Evolutionary conservation across 2,888 invertebrate genomes (phyloP), one percentile per base, ranked within the genome.

Genomic region (Zelleria hepariella): DNA sequence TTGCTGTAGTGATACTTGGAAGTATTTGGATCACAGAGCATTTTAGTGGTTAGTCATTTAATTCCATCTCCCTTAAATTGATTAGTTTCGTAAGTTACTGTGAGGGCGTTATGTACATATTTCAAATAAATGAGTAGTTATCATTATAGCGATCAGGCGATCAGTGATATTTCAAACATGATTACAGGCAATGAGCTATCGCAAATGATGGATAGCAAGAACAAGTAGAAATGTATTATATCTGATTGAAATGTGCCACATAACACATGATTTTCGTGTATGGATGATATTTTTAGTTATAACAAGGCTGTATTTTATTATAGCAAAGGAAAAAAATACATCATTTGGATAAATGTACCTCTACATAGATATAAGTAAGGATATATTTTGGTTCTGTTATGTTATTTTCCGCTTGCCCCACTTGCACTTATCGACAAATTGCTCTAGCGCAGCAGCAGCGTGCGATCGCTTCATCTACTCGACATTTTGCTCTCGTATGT

Each of bases 41-140:
- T 51, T 51, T 51, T 51, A 51, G 74, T 63, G 69, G 84, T 84
- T 83, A 84, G 84, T 84, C 73, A 75, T 68, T 60, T 69, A 78
- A 78, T 72, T 78, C 86, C 86, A 82, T 77, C 77, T 78, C 86
- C 86, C 85, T n/a, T n/a, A n/a, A n/a, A 74, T 66, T 68, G 69
- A 85, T 86, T 86, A 86, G 86, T 83, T 68, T 52, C 77, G 82
- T 86, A 86, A 84, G 80, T 86, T 86, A 85, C 83, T 82, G 74
- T 73, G 71, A 74, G 78, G 78, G 73, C 73, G 79, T 78, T 77
- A 78, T 77, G 72, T 77, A 80, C 78, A 74, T 66, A 53, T n/a
- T 42, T 15, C 5, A n/a, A 25, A 15, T 53, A 53, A 23, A 53
- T 56, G 56, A 15, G 32, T 42, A 26, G 7, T 4, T 42, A 42